Evolutionary conservation across 2,888 invertebrate genomes (phyloP), one percentile per base, ranked within the genome.

Genomic region (Sipha maydis): DNA sequence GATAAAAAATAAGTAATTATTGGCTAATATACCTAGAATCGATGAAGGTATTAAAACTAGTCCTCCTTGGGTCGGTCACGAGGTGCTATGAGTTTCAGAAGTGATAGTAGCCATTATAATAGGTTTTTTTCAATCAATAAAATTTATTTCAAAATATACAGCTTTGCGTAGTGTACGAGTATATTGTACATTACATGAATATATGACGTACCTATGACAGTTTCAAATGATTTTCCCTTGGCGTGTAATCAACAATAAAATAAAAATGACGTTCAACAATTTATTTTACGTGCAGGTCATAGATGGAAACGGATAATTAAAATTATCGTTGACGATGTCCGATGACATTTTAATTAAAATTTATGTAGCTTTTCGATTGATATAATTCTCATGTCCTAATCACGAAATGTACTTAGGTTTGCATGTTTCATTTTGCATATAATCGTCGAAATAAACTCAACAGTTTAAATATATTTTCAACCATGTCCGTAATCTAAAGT

Each of bases 51-150:
- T 38, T 67, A 17, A 82, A 88, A 88, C 88, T 67, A 88, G 88
- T 88, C 88, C 88, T 88, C 88, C 88, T 88, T 88, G 88, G 82
- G 25, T 88, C 80, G 80, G 86, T 86, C 79, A 86, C 86, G 80
- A 88, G 82, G 82, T 82, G 61, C 61, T 88, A n/a, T 75, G 61
- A 79, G 79, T 80, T 56, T 79, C 73, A 73, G 79, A 86, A 75
- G 88, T 82, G 80, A 88, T 88, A 82, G 88, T 88, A 76, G 75
- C 75, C 73, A 28, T 38, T 71, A 48, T 79, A 86, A 86, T 79
- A 56, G 71, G 79, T 86, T 76, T 77, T 56, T 84, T 54, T 85
- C 73, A 61, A 82, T 88, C 75, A 75, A 88, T 86, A 88, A 82
- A 88, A 88, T 88, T 4, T 56, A 73, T 86, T 86, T 56, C 71